Evolutionary conservation across 92 coral and sea anemone species (phyloP), one percentile per base, ranked within the genome.

Genomic region (Micromussa lordhowensis): DNA sequence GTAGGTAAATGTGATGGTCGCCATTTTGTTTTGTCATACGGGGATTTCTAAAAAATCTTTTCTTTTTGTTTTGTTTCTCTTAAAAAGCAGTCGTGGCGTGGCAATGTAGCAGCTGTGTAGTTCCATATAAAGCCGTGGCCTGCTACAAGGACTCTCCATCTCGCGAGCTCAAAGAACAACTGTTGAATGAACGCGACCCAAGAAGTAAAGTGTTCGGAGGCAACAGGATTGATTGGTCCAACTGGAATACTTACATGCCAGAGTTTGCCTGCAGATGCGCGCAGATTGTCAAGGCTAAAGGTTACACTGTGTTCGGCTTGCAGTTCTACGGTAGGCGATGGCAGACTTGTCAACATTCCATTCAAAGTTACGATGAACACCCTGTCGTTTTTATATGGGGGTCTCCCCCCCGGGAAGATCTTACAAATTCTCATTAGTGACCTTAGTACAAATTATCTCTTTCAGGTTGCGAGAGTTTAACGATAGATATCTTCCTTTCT

Each of bases 211-310:
- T 94, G 71, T 94, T 57, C 57, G 91, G 82, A 16, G 91, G 92
- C 0, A 79, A 70, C 0, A 57, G 73, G 85, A 91, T 96, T 55
- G 91, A 94, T 10, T 96, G 98, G 98, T 36, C 15, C 15, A 57
- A 94, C 74, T 96, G 98, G 98, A 84, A 96, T 80, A 80, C 75
- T 36, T 96, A 92, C 85, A 92, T 94, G 87, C 86, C 87, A 5
- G 96, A 72, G 1, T 94, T 96, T 85, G 94, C 96, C 2, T 96
- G 98, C 66, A 86, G 98, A 70, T 95, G 98, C 80, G 98, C 98
- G 1, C 66, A 79, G 26, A 63, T 75, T 51, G 94, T 94, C 24
- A 86, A 86, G 86, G 91, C 74, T 10, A 91, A 82, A 34, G 98
- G 97, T 10, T 94, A 91, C 82, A 92, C 44, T 3, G 91, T 92